Conservation (phyloP, 2,797 vertebrate species). For the Tamandua tetradactyla region DNA sequence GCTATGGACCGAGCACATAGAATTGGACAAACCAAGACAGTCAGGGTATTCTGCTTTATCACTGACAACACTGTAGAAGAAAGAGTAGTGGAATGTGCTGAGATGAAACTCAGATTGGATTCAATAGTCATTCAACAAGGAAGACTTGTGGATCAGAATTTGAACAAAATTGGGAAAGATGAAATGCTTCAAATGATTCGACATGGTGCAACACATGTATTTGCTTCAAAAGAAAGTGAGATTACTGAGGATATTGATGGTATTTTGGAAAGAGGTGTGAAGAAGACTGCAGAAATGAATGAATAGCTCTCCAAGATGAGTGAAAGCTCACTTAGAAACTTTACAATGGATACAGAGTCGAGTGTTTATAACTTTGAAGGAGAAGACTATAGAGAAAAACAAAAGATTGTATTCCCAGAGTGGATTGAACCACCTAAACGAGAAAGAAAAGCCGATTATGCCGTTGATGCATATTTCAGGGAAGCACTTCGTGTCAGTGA, state of each 20-base stretch:
- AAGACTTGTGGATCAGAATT: slow-evolving; percentile 96
- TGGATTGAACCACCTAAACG: slow-evolving; percentile 99
- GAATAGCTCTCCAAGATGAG: slow-evolving; percentile 96
- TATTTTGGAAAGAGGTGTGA: slow-evolving; percentile 97
- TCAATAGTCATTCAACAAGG: slow-evolving; percentile 99
- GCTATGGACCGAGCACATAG: slow-evolving; percentile 99
- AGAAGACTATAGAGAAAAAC: slow-evolving; percentile 99
- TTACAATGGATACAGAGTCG: slow-evolving; percentile 98
- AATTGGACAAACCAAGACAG: slow-evolving; percentile 98
- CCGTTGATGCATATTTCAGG: slow-evolving; percentile 98
- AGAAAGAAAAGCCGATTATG: slow-evolving; percentile 99
- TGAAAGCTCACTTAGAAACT: slow-evolving; percentile 97
- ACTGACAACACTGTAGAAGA: slow-evolving; percentile 99
- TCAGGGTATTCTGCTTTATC: slow-evolving; percentile 97
- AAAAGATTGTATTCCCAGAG: slow-evolving; percentile 98
- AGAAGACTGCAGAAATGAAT: slow-evolving; percentile 98
- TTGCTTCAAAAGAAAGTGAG: slow-evolving; percentile 98
- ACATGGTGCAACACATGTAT: slow-evolving; percentile 97
- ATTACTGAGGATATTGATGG: slow-evolving; percentile 98
- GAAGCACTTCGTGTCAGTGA: slow-evolving; percentile 98
- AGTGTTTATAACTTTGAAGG: slow-evolving; percentile 99
- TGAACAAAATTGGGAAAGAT: slow-evolving; percentile 98
- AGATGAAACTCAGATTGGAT: slow-evolving; percentile 98
- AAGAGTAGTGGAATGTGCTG: slow-evolving; percentile 97
- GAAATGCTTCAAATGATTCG: slow-evolving; percentile 99